Base-by-base conservation (phyloP, 2,113 vertebrate species). In the Melozone crissalis region DNA sequence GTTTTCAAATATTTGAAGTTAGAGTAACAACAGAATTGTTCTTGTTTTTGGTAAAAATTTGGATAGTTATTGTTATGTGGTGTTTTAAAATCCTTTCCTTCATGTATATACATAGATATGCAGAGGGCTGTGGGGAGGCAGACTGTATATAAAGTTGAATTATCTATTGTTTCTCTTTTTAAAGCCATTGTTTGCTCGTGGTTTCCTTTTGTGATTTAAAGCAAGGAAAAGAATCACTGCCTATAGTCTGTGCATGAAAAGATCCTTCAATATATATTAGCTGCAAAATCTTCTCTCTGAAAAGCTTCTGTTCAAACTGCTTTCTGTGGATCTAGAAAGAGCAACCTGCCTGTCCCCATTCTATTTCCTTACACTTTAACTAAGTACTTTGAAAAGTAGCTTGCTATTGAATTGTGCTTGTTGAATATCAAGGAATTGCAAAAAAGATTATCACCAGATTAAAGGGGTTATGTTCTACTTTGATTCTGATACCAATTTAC, bases 141-240 rank as follows among this genome's bases (percentile, higher is more conserved):
- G 58, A 28, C 54, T 80, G 12, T 90, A 35, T 43, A 67, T 82
- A 72, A 96, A 89, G 71, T 75, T 86, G 76, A 93, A 87, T 93
- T 73, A 69, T 84, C 92, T 90, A 94, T 94, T 94, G 92, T 97
- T 93, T 94, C 66, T 89, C 52, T 93, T 95, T 93, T 95, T 87
- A 90, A 95, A 94, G 65, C 52, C 21, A 11, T 73, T 75, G 76
- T 87, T 96, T 95, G 63, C 86, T 92, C 26, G 33, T 84, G 44
- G 33, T 90, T 96, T 92, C 86, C 86, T 93, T 95, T 96, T 93
- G 86, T 92, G 69, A 89, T 93, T 89, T 72, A 97, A 95, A 94
- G 83, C 69, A 87, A 94, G 76, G 61, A 89, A 68, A 87, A 95
- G 61, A 92, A 96, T 93, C 83, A 65, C 43, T 15, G 2, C 0